A percentile compares a stretch with the other conserved stretches of the same genome.
Conservation (phyloP, 2,888 invertebrate genomes). For the Cryptosula pallasiana region DNA sequence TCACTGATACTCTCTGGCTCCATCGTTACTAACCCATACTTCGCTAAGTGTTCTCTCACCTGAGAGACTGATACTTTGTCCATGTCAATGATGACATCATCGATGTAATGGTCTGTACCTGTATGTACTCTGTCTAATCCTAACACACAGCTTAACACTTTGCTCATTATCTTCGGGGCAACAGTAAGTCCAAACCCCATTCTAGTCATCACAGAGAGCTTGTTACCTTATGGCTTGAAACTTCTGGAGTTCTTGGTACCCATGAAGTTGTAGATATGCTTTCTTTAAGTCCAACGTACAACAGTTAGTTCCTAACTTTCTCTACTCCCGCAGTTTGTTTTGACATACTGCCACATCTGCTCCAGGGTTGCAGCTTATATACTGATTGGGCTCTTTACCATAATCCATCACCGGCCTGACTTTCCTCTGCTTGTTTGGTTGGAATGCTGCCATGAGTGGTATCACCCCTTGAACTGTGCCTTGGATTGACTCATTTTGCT, state of each 20-base stretch:
- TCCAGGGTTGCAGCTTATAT: conserved; percentile 5
- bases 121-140: not conserved
- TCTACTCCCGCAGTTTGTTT: conserved; percentile 17
- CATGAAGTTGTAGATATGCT: conserved; percentile 12
- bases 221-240: conserved; percentile 24
- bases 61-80: conserved; percentile 4
- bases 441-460: conserved; percentile 19
- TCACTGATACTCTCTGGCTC: conserved; percentile 15
- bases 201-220: conserved; percentile 19
- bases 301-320: conserved; percentile 12
- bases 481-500: not conserved
- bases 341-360: conserved; percentile 24
- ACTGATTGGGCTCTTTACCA: conserved; percentile 23
- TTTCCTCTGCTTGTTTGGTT: conserved; percentile 23
- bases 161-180: conserved; percentile 25
- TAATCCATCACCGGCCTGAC: conserved; percentile 26
- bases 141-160: conserved; percentile 20
- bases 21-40: conserved; percentile 25
- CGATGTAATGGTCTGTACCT: conserved; percentile 24
- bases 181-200: conserved; percentile 26
- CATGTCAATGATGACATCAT: conserved; percentile 18
- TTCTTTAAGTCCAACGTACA: conserved; percentile 22
- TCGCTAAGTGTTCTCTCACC: conserved; percentile 11
- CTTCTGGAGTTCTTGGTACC: not conserved
- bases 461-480: conserved; percentile 9